Evolutionary conservation across 2,888 invertebrate species (phyloP), one percentile per base, ranked within the genome.

Genomic region (Parascotia fuliginaria): DNA sequence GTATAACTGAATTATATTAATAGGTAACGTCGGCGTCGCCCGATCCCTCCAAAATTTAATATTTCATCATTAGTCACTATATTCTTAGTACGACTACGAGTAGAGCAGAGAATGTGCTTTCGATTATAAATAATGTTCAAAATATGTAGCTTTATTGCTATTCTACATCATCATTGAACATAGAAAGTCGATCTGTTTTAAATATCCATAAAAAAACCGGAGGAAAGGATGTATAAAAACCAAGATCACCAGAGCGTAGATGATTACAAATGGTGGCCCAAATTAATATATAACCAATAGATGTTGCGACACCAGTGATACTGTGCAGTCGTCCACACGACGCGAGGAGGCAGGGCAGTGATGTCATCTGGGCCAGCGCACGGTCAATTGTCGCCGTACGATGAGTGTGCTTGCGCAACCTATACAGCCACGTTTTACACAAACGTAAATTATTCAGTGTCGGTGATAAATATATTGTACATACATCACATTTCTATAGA

Each of bases 351-450:
- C 59, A 49, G 60, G 54, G 47, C 55, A 55, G 58, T 86, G 86
- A 86, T 80, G 83, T 85, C 86, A 86, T 86, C 74, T 78, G 73
- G 79, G 81, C 69, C 85, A 64, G 55, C n/a, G n/a, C n/a, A n/a
- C 79, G 61, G 64, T 70, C 79, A 83, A 81, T 82, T 85, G 83
- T 79, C 82, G 69, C 67, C 59, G 55, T 40, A 49, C 55, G 52
- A 55, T 58, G 43, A 40, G 44, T 31, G 27, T 41, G 54, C 56
- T 69, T 69, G 60, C 53, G 56, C 65, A 69, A 69, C 52, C 14
- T 54, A 38, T 50, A 44, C 50, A 40, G 46, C 36, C 39, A 38
- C 43, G 37, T 33, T 52, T 52, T 60, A 54, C 55, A 51, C 60
- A 49, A 52, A 58, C 50, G 61, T 64, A 57, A 63, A 66, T 49